Evolutionary conservation across 2,797 vertebrate species (phyloP), one percentile per base, ranked within the genome.

Genomic region (Bufotes viridis): DNA sequence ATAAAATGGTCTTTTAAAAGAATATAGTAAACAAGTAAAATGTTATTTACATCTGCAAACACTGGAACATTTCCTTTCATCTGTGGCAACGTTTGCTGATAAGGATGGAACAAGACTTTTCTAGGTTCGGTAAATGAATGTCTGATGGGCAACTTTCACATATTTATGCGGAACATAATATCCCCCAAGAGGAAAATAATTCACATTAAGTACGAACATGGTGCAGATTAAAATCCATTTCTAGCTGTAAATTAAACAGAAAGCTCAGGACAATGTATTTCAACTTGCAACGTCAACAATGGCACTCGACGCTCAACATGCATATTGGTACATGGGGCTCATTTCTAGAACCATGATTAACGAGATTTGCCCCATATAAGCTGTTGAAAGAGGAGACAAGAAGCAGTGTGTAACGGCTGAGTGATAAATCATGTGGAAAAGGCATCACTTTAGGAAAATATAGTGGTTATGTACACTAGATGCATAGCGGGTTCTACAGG

Each of bases 11-110:
- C 53, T 63, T 67, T 29, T 58, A 83, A 82, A 81, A 18, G n/a
- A 65, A 82, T 78, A 84, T 34, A 72, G 58, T 26, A 65, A 69
- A 87, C 9, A 67, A 82, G 42, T 70, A 72, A 87, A 55, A 86
- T 81, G 49, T 53, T 78, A 80, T 87, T 82, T 75, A 82, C 79
- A 82, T 82, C 81, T 82, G 78, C 86, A 81, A 82, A 82, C 79
- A 82, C 69, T 60, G 58, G 61, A 78, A 87, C 65, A 79, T 57
- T 80, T 87, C 72, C 34, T 69, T 51, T 60, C 13, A 53, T 63
- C 34, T 63, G 65, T 72, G 78, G 34, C 29, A 81, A 81, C 34
- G 22, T 80, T 24, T 87, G 85, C 65, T 20, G 26, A 18, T 18
- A 29, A 55, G 17, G 13, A 55, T 42, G 67, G 63, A 67, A 76